Percentiles rank a stretch among this genome's conserved stretches.
phyloP scores from a whole-genome alignment of 2,888 invertebrate species.

The Zonitis immaculata region DNA sequence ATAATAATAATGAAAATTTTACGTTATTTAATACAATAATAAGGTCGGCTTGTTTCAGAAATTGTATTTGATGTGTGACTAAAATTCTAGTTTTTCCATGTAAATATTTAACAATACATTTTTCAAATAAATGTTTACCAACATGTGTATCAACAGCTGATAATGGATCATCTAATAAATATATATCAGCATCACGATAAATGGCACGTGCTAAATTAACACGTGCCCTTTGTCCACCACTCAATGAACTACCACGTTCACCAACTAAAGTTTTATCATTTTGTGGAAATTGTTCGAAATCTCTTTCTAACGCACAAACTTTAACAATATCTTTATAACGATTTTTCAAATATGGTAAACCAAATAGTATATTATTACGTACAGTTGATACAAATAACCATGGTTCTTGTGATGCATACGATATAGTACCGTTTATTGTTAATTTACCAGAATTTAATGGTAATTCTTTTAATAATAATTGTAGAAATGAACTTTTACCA shows the following conservation, averaged over 20 bases:
- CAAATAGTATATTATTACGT: conserved; percentile 77
- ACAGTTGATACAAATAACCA: conserved; percentile 73
- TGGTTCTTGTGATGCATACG: conserved; percentile 76
- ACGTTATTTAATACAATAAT: conserved; percentile 64
- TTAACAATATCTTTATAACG: conserved; percentile 51
- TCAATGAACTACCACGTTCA: conserved; percentile 71
- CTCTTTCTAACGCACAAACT: conserved; percentile 62
- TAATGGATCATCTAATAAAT: conserved; percentile 74
- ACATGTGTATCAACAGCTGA: conserved; percentile 78
- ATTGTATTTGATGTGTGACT: conserved; percentile 82
- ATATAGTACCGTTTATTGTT: conserved; percentile 57
- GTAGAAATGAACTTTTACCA: conserved; percentile 66
- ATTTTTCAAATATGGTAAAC: conserved; percentile 56
- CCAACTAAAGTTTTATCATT: conserved; percentile 75
- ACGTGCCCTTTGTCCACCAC: conserved; percentile 78
- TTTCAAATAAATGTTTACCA: conserved; percentile 68
- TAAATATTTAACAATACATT: conserved; percentile 59
- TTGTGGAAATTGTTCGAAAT: conserved; percentile 65
- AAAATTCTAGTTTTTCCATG: conserved; percentile 66
- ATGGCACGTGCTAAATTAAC: conserved; percentile 74
- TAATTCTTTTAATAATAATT: conserved; percentile 69
- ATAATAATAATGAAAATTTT: conserved; percentile 17
- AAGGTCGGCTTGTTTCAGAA: conserved; percentile 61
- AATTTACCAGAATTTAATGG: conserved; percentile 58
- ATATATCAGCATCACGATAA: conserved; percentile 71